phyloP scores from a whole-genome alignment of 1,140 invertebrate species.

The Zaprionus inermis region DNA sequence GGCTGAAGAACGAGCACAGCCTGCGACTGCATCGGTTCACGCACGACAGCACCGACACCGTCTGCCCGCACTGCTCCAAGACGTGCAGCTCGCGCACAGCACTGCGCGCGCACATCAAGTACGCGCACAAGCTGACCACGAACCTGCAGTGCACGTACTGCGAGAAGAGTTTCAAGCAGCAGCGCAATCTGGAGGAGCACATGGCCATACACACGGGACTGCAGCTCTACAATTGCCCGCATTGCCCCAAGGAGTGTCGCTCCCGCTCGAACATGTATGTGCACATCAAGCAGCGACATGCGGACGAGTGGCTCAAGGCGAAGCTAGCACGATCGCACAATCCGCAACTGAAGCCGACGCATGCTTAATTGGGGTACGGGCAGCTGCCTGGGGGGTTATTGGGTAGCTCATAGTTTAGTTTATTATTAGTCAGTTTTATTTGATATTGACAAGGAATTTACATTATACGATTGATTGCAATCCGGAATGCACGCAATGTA shows the following conservation, averaged over 20 bases:
- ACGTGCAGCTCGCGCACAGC: conserved; percentile 66
- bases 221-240: conserved; percentile 79
- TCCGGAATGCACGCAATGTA: background rate
- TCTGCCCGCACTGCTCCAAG: conserved; percentile 70
- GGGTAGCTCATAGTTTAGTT: background rate
- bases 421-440: background rate
- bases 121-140: conserved; percentile 70
- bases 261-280: conserved; percentile 83
- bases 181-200: conserved; percentile 77
- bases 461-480: conserved; percentile 10
- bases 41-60: conserved; percentile 64
- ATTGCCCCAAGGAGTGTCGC: conserved; percentile 78
- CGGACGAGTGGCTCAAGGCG: conserved; percentile 72
- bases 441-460: conserved; percentile 33
- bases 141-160: conserved; percentile 77
- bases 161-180: conserved; percentile 76
- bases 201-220: conserved; percentile 84
- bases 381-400: background rate
- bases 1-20: conserved; percentile 76
- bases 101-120: conserved; percentile 69
- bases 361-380: conserved; percentile 3
- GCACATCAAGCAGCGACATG: conserved; percentile 78
- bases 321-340: conserved; percentile 80
- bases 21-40: conserved; percentile 69
- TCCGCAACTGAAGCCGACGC: conserved; percentile 65